Evolutionary conservation across 2,113 vertebrate species (phyloP).

Genomic region (Herpetotheres cachinnans): DNA sequence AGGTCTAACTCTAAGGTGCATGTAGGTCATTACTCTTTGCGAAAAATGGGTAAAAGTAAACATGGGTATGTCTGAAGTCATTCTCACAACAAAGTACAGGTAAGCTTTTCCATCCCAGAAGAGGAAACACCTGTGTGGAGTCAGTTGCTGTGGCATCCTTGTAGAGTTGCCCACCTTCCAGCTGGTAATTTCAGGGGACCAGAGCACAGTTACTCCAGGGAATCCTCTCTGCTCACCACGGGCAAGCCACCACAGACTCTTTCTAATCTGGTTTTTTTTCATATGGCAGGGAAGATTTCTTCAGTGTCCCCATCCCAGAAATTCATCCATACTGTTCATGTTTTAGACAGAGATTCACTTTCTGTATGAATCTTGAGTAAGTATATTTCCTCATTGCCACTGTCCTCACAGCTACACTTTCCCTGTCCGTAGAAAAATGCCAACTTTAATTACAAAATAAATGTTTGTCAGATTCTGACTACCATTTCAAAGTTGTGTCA

Average conservation of each 20-base stretch:
- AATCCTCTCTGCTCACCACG: not conserved
- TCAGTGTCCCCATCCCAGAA: not conserved
- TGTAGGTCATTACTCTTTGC: not conserved
- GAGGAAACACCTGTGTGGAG: not conserved
- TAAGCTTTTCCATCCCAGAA: not conserved
- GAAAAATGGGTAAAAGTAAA: not conserved
- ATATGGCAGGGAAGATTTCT: not conserved
- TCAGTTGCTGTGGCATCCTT: not conserved
- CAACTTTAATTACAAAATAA: not conserved
- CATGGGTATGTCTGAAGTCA: not conserved
- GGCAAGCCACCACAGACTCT: not conserved
- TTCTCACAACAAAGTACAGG: not conserved
- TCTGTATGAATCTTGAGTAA: not conserved
- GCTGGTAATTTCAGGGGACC: not conserved
- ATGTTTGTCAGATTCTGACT: not conserved
- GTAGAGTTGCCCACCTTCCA: not conserved
- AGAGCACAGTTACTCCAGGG: not conserved
- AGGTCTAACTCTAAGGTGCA: not conserved
- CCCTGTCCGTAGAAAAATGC: not conserved
- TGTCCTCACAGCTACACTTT: not conserved
- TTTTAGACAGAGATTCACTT: not conserved
- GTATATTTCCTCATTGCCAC: not conserved
- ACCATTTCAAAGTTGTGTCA: not conserved
- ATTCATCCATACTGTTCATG: not conserved
- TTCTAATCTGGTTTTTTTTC: not conserved